Base-by-base conservation (phyloP, 1,140 invertebrate species). In the Oryzaephilus surinamensis region DNA sequence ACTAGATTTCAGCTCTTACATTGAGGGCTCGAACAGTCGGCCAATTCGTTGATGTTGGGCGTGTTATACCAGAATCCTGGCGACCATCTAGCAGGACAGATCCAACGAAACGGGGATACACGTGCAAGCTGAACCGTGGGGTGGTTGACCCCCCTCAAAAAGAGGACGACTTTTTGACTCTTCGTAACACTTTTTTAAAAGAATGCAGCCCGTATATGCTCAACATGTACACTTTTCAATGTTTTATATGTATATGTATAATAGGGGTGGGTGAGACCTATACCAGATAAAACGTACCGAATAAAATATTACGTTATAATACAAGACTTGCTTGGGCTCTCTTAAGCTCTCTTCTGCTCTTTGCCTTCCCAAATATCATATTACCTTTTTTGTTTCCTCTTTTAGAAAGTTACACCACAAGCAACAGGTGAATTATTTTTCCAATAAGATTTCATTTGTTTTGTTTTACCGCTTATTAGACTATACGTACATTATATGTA, bases 161-260 rank as follows among this genome's bases (percentile, higher is more conserved):
- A 57, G 58, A 58, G 58, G 55, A 58, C 58, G 56, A 58, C 58
- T 61, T 59, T 59, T 58, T 53, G 58, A 61, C 57, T 55, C 45
- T 35, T 50, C 46, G 55, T 57, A 57, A 57, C 57, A 57, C 57
- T 59, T 57, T 56, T 48, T 46, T 45, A 37, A 27, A 45, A 50
- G 46, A 50, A 49, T 50, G 43, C 45, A 27, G 48, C 54, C 53
- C 53, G 49, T 54, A 53, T 53, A n/a, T n/a, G n/a, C n/a, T n/a
- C n/a, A n/a, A n/a, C n/a, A n/a, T n/a, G n/a, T n/a, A n/a, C n/a
- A n/a, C n/a, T n/a, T n/a, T n/a, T n/a, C n/a, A n/a, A n/a, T n/a
- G n/a, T n/a, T n/a, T n/a, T n/a, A n/a, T n/a, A n/a, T n/a, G n/a
- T n/a, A n/a, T n/a, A n/a, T n/a, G n/a, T n/a, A n/a, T n/a, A n/a